Base-by-base conservation (phyloP, 2,888 invertebrate genomes). In the Phragmatobia fuliginosa region DNA sequence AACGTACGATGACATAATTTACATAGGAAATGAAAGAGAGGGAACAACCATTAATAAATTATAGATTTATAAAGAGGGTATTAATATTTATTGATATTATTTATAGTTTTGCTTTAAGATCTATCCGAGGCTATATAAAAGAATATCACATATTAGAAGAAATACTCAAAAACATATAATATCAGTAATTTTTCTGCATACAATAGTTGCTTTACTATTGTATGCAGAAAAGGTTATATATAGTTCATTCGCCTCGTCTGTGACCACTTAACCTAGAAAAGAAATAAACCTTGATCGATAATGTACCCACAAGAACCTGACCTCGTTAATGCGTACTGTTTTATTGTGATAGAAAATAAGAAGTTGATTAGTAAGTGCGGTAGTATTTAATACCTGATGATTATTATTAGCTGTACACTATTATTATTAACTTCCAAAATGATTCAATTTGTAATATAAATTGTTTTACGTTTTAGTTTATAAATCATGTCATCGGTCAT, bases 241-340 rank as follows among this genome's bases (percentile, higher is more conserved):
- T 2, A 36, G 61, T 36, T 61, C 36, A 6, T 38, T 38, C 25
- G 28, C 62, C 21, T 62, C 10, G 4, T 10, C 4, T 41, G n/a
- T n/a, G 38, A 31, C 41, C 38, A 18, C 16, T 41, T 41, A 28
- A 62, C 62, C 62, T 41, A 62, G 28, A 62, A 62, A 41, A 41
- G 4, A 49, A 49, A 49, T 38, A 62, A 28, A 28, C 16, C 56
- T 28, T 28, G 28, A 33, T 62, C 21, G 10, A 62, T 62, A 41
- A 62, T 41, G 14, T 28, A 7, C 25, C 25, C 16, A 56, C 16
- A 28, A 56, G 56, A 14, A 28, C 3, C 28, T 28, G 28, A 56
- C 56, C 56, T 56, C 56, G 14, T 28, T 28, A 16, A 56, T 28
- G 25, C 56, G 14, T 56, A 16, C 28, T 28, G 4, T 56, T n/a